A percentile compares a stretch with the other conserved stretches of the same genome.
Evolutionary conservation across 2,888 invertebrate species (phyloP).

Genomic region (Erpobdella octoculata): DNA sequence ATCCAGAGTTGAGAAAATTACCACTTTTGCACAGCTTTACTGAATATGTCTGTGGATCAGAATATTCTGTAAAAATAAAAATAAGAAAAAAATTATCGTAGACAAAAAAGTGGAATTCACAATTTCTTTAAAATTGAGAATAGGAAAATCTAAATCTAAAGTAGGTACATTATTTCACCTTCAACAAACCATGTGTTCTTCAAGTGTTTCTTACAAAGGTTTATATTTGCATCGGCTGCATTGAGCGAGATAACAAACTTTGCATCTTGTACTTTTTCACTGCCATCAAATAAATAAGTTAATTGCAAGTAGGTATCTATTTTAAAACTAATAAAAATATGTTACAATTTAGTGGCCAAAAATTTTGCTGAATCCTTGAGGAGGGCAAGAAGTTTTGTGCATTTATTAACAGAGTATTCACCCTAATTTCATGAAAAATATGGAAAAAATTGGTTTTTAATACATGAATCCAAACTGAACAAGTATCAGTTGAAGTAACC

Average conservation of each 20-base stretch:
- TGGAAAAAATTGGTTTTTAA: not conserved
- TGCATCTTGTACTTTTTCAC: slow-evolving; percentile 8
- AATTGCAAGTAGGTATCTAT: not conserved
- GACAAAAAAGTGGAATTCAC: too few species aligned
- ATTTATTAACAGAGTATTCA: not conserved
- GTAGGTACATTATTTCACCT: not conserved
- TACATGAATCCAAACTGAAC: too few species aligned
- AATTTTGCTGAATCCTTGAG: slow-evolving; percentile 10
- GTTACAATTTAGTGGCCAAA: slow-evolving; percentile 9
- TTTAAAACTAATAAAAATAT: not conserved
- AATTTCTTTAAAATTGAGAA: too few species aligned
- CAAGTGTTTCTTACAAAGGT: not conserved
- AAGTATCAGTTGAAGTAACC: too few species aligned
- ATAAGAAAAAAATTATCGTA: not conserved
- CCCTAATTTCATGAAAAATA: not conserved
- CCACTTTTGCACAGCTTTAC: not conserved
- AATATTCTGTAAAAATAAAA: not conserved
- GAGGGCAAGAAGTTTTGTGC: not conserved
- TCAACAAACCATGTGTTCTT: not conserved
- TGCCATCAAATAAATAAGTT: not conserved
- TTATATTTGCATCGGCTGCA: not conserved
- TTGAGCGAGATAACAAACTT: not conserved
- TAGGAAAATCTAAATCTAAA: too few species aligned
- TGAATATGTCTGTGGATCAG: not conserved
- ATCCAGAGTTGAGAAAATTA: too few species aligned